Evolutionary conservation across 2,797 vertebrate genomes (phyloP), one percentile per base, ranked within the genome.

Genomic region (Todus mexicanus): DNA sequence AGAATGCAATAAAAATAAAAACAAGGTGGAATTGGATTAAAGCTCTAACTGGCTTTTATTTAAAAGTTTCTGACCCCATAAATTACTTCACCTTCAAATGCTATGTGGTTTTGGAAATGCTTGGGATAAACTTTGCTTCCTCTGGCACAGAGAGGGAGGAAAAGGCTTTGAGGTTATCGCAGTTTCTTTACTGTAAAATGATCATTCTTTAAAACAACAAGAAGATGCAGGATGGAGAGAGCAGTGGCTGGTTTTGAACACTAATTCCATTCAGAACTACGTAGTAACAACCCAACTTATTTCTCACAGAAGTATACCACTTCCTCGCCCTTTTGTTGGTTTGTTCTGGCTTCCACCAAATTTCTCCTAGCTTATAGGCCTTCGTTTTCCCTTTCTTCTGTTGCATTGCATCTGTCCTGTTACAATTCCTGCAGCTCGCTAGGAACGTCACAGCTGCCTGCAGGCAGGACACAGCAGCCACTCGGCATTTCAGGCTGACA

Each of bases 81-180:
- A 71, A 64, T 92, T 89, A 76, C 35, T 38, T 14, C 77, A 51
- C 37, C 38, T 89, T 69, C 65, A 43, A 83, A 38, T 57, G 42
- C 47, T 69, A 6, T 68, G 45, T 71, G 35, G 9, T 68, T 91
- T 92, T 96, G 60, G 71, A 95, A 93, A 77, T 84, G 60, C 57
- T 69, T 73, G 65, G 38, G 27, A 92, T 89, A 69, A 80, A 80
- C 53, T 79, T 82, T 45, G 11, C 75, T 91, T 92, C 56, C 38
- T 87, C 37, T 91, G 78, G 53, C 54, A 50, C 35, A 68, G 65
- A 83, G 31, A 80, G 29, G 11, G 38, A 94, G 54, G 84, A 85
- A 94, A 81, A 85, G 53, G n/a, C 65, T 85, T 84, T 42, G 72
- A 45, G 38, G 45, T 89, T 94, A 81, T 93, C 91, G 56, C 47